Conservation (phyloP, 2,797 vertebrate genomes). For the Lacerta agilis region DNA sequence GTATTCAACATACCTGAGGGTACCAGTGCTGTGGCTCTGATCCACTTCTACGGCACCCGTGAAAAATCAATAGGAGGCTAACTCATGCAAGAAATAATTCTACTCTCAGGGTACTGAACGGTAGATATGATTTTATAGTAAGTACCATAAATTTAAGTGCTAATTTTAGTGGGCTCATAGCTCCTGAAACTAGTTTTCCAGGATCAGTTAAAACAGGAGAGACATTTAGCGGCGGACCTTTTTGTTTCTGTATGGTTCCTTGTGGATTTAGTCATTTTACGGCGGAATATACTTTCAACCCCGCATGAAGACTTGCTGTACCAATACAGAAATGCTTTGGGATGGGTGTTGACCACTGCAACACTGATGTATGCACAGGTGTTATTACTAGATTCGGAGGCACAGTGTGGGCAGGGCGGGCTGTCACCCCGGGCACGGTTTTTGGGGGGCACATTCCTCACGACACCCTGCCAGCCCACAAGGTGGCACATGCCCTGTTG, state of each 20-base stretch:
- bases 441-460: too few relatives aligned
- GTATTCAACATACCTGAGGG: background rate
- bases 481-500: too few relatives aligned
- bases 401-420: too few relatives aligned
- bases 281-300: background rate
- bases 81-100: background rate
- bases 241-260: background rate
- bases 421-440: too few relatives aligned
- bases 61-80: background rate
- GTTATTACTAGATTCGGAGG: too few relatives aligned
- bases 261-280: background rate
- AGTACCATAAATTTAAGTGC: constrained; percentile 27
- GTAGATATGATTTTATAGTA: constrained; percentile 37
- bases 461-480: too few relatives aligned
- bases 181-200: constrained; percentile 38
- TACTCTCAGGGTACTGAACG: accelerated
- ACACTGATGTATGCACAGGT: too few relatives aligned
- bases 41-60: background rate
- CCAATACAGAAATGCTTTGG: background rate
- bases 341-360: background rate
- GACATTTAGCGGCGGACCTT: constrained; percentile 12
- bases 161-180: constrained; percentile 30
- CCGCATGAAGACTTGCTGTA: background rate
- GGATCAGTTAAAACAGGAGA: constrained; percentile 11
- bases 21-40: background rate